phyloP scores from a whole-genome alignment of 23 tunicate genomes.

The Ciona savignyi region DNA sequence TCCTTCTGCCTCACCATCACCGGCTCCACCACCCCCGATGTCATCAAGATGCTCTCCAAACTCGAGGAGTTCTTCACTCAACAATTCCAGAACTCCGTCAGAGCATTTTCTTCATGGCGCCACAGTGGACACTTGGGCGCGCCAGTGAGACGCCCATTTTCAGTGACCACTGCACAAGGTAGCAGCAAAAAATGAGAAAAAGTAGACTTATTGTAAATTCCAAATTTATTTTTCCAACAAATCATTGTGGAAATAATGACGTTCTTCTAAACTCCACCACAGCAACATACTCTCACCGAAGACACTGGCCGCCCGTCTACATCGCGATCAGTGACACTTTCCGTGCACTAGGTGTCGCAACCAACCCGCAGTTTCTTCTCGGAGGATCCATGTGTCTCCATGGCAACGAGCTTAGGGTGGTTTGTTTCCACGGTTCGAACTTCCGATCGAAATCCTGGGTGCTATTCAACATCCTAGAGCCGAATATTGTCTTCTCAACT shows the following conservation, averaged over 20 bases:
- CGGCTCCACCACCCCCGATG: conserved; percentile 90
- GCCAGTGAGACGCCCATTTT: conserved; percentile 8
- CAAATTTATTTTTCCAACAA: too few species aligned
- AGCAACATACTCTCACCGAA: conserved; percentile 47
- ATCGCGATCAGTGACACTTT: conserved; percentile 18
- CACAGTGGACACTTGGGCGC: conserved; percentile 4
- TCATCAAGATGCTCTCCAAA: conserved; percentile 82
- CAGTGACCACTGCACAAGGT: conserved; percentile 18
- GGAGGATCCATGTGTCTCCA: conserved; percentile 89
- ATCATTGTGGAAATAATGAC: too few species aligned
- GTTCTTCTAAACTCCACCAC: background rate
- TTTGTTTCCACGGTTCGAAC: conserved; percentile 94
- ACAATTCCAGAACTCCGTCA: conserved; percentile 70
- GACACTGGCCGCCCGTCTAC: conserved; percentile 96
- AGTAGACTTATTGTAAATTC: too few species aligned
- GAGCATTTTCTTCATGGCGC: conserved; percentile 52
- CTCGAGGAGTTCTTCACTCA: conserved; percentile 79
- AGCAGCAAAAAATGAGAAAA: background rate
- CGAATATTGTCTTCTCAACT: conserved; percentile 80
- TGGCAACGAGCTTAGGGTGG: conserved; percentile 80
- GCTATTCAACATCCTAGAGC: conserved; percentile 76
- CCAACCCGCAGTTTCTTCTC: conserved; percentile 37
- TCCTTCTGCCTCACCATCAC: conserved; percentile 68
- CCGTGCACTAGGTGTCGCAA: conserved; percentile 19
- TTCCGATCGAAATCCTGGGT: conserved; percentile 75